Base-by-base conservation (phyloP, 2,888 invertebrate genomes). In the Megastigmus dorsalis region DNA sequence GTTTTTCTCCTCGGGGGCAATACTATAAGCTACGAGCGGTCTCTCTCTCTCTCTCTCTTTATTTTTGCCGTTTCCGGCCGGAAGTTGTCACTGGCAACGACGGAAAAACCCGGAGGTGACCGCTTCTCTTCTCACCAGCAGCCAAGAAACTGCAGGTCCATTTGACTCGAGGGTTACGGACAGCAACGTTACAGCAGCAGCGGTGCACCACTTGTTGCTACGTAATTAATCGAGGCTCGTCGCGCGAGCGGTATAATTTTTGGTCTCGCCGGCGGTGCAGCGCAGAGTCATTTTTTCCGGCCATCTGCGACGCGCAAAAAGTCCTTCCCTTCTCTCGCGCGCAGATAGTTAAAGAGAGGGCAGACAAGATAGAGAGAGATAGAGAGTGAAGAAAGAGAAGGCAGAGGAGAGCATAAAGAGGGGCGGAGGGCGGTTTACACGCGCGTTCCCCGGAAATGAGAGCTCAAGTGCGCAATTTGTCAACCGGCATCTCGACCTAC, bases 391-490 rank as follows among this genome's bases (percentile, higher is more conserved):
- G 41, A 41, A 10, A 13, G n/a, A 41, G 13, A 41, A n/a, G n/a
- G n/a, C n/a, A 41, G 41, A 41, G n/a, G n/a, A 13, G 10, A 41
- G 41, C n/a, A 41, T 7, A 41, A 41, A 13, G n/a, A 41, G n/a
- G 5, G n/a, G 13, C 13, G 41, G 13, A 41, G n/a, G n/a, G n/a
- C n/a, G n/a, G n/a, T n/a, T n/a, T n/a, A n/a, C 15, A 18, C 62
- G 28, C 62, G 15, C 9, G 54, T 20, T 41, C 70, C 57, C 63
- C 55, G 43, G 33, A 74, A 71, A 70, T 59, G 59, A 68, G 71
- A 71, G 26, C 71, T 71, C 55, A 50, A 72, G 72, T 28, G 68
- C 45, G 72, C 69, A 55, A 77, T 77, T 77, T 72, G 72, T 74
- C 72, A 74, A 54, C 41, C 57, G 28, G 55, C 67, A 55, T 68